Evolutionary conservation across 2,797 vertebrate genomes (phyloP), one percentile per base, ranked within the genome.

Genomic region (Ibycter americanus): DNA sequence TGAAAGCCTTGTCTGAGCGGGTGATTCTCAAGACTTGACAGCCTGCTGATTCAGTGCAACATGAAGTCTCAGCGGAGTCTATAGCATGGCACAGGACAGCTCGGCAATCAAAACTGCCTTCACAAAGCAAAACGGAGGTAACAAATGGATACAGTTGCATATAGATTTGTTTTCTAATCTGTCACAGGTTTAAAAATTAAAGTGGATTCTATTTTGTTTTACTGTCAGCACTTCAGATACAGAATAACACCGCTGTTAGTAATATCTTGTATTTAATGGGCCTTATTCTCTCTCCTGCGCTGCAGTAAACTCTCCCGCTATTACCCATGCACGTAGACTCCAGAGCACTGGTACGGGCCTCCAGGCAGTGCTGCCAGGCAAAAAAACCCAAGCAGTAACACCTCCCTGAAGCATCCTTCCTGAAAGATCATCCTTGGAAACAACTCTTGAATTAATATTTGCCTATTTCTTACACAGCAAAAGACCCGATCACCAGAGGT

Each of bases 11-110:
- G 86, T 92, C 92, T 93, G 94, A 92, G 71, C 13, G 63, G 87
- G 58, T 96, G 94, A 93, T 63, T 54, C 74, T 92, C 63, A 83
- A 55, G 81, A 56, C 59, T 74, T 94, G 92, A 96, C 96, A 96
- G 89, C 56, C 81, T 93, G 86, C 89, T 93, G 95, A 93, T 94
- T 94, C 95, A 89, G 92, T 83, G 67, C 71, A 96, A 91, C 52
- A 27, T 22, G 38, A 87, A 85, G 44, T 91, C 95, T 96, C 96
- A 49, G 44, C 22, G 36, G 78, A 95, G 84, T n/a, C 76, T 86
- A 23, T 4, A 65, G 72, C 73, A 61, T 0, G 3, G 72, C 79
- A 76, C 61, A 71, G 78, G 56, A 85, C 82, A 86, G 79, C 61
- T 95, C 82, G 74, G 76, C 89, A 95, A 78, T 88, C 61, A 93